Base-by-base conservation (phyloP, 2,888 invertebrate species). In the Chrysopilus asiliformis region DNA sequence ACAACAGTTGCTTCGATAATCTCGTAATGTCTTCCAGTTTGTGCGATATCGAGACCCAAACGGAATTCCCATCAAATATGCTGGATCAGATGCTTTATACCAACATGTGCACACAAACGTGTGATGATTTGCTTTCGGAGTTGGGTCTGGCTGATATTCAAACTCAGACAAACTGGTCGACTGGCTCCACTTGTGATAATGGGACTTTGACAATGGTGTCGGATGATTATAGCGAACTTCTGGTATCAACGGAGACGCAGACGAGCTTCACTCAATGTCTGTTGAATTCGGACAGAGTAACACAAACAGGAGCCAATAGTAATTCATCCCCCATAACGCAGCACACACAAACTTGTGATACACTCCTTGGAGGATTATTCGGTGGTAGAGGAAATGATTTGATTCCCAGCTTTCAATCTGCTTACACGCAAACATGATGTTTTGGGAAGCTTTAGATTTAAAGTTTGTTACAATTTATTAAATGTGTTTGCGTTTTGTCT, bases 41-140 rank as follows among this genome's bases (percentile, higher is more conserved):
- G 39, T 70, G 71, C 38, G 68, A 70, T 43, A 68, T 60, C 40
- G 72, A 76, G 53, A 76, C 75, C 0, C 76, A 76, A 53, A 76
- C 75, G 0, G 71, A 71, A 44, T 53, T 44, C 3, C 35, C 40
- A 15, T 16, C 41, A 6, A 37, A 59, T 6, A 51, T 43, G 6
- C 27, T 65, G 36, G 64, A 64, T 44, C 58, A 62, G 27, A 50
- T 64, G 44, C 43, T 64, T 10, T 67, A 66, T 42, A 63, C 57
- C 37, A 63, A 68, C 45, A 67, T 60, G 44, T 65, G 59, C 41
- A 70, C 70, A 1, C 52, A 52, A 9, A 67, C 67, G 7, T 70
- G 69, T 47, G 65, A 68, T 37, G 66, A 69, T 38, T 60, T 68
- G 38, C 52, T 71, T 32, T 52, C 59, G 8, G 68, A 65, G 42